These are phyloP conservation scores for Umimayanthus kanabou DNA, from an alignment of 92 coral and sea anemone species.

Conservation along the genomic window DNA sequence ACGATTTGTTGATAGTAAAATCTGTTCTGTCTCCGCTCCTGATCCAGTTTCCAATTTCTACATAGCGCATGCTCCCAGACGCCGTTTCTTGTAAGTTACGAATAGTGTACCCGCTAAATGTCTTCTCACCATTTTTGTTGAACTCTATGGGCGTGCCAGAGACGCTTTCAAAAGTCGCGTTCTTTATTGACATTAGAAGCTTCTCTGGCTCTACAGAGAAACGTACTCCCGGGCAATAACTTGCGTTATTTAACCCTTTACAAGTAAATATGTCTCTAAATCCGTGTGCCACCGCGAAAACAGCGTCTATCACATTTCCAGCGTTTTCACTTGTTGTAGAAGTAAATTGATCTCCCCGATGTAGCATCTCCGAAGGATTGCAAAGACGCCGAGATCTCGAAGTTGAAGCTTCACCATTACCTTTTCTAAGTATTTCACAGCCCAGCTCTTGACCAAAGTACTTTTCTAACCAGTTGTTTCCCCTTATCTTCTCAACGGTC, in stretches of 20 bases:
- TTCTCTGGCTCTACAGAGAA: slow-evolving; percentile 56
- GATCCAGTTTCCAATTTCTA: slow-evolving; percentile 76
- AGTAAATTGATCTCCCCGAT: slow-evolving; percentile 33
- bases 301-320: slow-evolving; percentile 85
- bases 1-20: slow-evolving; percentile 50
- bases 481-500: slow-evolving; percentile 46
- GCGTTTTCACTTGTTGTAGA: slow-evolving; percentile 53
- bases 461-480: slow-evolving; percentile 70
- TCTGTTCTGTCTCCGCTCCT: slow-evolving; percentile 23
- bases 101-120: slow-evolving; percentile 73
- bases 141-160: slow-evolving; percentile 64
- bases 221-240: slow-evolving; percentile 54
- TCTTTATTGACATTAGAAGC: slow-evolving; percentile 58
- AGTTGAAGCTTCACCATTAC: neutral
- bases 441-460: slow-evolving; percentile 66
- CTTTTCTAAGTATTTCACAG: slow-evolving; percentile 50
- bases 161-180: slow-evolving; percentile 64
- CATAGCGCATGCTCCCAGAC: slow-evolving; percentile 43
- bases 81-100: slow-evolving; percentile 64
- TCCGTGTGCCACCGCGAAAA: slow-evolving; percentile 77
- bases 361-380: slow-evolving; percentile 53
- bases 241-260: slow-evolving; percentile 9
- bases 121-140: slow-evolving; percentile 78
- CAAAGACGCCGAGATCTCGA: slow-evolving; percentile 46
- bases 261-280: slow-evolving; percentile 65